phyloP scores from a whole-genome alignment of 1,140 invertebrate genomes.

The Caenorhabditis tropicalis region DNA sequence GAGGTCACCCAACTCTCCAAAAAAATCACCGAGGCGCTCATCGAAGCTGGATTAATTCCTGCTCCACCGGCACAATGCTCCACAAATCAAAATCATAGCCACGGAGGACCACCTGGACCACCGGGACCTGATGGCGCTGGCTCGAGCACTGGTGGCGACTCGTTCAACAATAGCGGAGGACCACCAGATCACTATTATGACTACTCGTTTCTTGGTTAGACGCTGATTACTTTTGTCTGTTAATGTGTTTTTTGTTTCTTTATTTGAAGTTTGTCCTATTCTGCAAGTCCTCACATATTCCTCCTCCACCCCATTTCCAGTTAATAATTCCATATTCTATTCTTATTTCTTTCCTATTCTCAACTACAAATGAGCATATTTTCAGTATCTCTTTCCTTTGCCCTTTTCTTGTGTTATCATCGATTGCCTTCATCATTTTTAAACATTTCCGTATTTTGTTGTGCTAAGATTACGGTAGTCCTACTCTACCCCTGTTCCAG shows the following conservation, averaged over 20 bases:
- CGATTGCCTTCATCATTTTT: not conserved
- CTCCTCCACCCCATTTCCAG: not conserved
- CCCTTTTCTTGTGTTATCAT: not conserved
- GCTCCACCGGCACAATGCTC: not conserved
- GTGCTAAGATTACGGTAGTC: not conserved
- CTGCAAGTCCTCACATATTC: not conserved
- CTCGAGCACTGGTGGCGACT: not conserved
- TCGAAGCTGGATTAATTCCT: not conserved
- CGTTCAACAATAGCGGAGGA: not conserved
- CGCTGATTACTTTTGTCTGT: not conserved
- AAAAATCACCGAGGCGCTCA: conserved; percentile 3
- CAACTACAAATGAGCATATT: conserved; percentile 1
- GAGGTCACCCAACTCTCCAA: not conserved
- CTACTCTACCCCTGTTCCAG: not conserved
- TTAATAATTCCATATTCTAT: not conserved
- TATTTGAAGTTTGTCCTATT: not conserved
- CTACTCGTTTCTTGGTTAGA: conserved; percentile 37
- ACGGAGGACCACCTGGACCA: not conserved
- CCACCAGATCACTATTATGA: conserved; percentile 31
- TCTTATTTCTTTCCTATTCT: not conserved
- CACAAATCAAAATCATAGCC: not conserved
- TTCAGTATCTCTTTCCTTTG: conserved; percentile 5
- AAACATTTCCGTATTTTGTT: not conserved
- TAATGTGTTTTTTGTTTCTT: not conserved
- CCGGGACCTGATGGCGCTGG: not conserved